Evolutionary conservation across 2,797 vertebrate genomes (phyloP), one percentile per base, ranked within the genome.

Genomic region (Danio albolineatus): DNA sequence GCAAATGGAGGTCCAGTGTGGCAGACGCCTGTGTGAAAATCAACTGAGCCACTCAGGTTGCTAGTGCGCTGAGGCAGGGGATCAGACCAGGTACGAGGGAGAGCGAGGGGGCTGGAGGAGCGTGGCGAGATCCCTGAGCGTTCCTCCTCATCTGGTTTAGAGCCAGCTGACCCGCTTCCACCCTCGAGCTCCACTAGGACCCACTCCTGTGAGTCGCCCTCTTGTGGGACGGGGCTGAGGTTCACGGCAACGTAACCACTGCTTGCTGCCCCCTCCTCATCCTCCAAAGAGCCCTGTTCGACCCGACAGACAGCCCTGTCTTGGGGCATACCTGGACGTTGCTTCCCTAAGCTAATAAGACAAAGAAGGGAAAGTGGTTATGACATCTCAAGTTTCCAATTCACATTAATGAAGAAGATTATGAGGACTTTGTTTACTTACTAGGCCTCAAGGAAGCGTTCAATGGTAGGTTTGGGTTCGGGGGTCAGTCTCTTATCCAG

Each of bases 391-490:
- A 79, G 74, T 10, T 14, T 16, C 21, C 46, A 67, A 17, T 51
- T 60, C 8, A 67, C 19, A 28, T 66, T 46, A 7, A 7, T 9
- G 21, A 79, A 7, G 4, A 61, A 43, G 39, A 66, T 19, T 43
- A 76, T 62, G 21, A 73, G 28, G 43, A 71, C 3, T 46, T 39
- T 44, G 12, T 46, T n/a, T 17, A 93, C 92, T 93, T 90, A 99
- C 97, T 96, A 98, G 73, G 95, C 94, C 85, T 98, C 96, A 21
- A 99, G 93, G 90, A 99, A 98, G 88, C 97, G 97, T 76, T 98
- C 96, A 0, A 97, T 92, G 80, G 96, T 96, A n/a, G 97, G 97
- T 86, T 98, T 99, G 80, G 98, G 92, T 85, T 99, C 98, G 2
- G 98, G 91, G 0, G 91, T 95, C n/a, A 98, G 91, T 28, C 94